Evolutionary conservation across 2,888 invertebrate genomes (phyloP), one percentile per base, ranked within the genome.

Genomic region (Teleiodes luculella): DNA sequence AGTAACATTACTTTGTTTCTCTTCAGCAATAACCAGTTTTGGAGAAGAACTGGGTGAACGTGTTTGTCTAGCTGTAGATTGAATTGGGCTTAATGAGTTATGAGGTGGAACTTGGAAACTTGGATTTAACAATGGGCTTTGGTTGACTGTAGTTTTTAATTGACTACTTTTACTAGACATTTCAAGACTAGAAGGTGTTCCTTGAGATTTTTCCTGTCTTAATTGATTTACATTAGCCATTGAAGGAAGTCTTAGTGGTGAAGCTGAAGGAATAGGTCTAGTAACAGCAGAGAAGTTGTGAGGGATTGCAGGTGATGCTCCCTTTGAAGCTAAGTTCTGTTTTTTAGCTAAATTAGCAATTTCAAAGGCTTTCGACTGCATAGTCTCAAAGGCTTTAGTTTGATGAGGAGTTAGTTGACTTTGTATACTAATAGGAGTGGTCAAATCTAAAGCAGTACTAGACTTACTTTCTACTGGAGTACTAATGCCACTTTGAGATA

Each of bases 21-120:
- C 89, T 68, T 90, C 90, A 53, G 90, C 90, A 64, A 90, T 90
- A 1, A 90, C 86, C 58, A 90, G 71, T 63, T 90, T 90, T 33
- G 90, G 90, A 33, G 90, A 90, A 35, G 88, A 89, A 64, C 90
- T 90, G 20, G 90, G 90, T 16, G 90, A 90, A n/a, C 90, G 79
- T 36, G 85, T 87, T 67, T 86, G 89, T 59, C 87, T 79, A 53
- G 89, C 86, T 51, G 86, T 86, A 45, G 84, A 81, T 52, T 83
- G 86, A 41, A 80, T 62, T 58, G 76, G 65, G 56, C 60, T 76
- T 24, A 79, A 66, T 11, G 83, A 70, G 55, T 66, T 72, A 61
- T 78, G 83, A 20, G 80, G 60, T 46, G 68, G 54, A 55, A 76
- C 66, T 64, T 78, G 79, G 11, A 36, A 86, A 60, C 63, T 72